Evolutionary conservation across 2,797 vertebrate species (phyloP).

Genomic region (Argya squamiceps): DNA sequence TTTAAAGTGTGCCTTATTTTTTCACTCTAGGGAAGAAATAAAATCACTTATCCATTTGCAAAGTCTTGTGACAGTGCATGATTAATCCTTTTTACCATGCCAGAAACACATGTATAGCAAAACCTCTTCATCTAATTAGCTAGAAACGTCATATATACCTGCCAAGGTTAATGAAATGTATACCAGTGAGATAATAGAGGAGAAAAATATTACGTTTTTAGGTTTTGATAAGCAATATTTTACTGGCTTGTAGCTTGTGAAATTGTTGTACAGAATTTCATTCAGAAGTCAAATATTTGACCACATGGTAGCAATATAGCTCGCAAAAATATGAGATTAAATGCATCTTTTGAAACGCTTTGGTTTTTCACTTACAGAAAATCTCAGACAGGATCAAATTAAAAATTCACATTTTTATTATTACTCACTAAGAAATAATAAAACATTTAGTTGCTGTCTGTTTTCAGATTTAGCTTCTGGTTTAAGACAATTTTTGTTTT

Average conservation of each 20-base stretch:
- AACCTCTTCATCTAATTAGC: neutral
- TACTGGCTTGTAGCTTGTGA: neutral
- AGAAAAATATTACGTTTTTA: neutral
- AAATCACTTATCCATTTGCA: neutral
- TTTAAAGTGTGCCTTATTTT: neutral
- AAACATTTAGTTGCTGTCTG: slow-evolving; percentile 9
- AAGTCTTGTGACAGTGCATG: neutral
- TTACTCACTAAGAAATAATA: neutral
- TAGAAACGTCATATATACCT: neutral
- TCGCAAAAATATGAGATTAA: neutral
- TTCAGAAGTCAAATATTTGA: neutral
- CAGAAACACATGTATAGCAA: neutral
- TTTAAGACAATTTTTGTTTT: slow-evolving; percentile 28
- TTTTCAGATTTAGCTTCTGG: slow-evolving; percentile 39
- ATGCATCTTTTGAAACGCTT: neutral
- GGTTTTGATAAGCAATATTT: neutral
- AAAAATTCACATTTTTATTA: slow-evolving; percentile 6
- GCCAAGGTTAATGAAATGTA: neutral
- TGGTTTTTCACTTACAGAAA: slow-evolving; percentile 20
- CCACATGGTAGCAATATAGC: neutral
- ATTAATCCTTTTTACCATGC: neutral
- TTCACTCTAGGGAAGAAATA: neutral
- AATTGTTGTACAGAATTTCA: neutral
- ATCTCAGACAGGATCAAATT: neutral
- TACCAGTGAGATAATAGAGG: neutral